These are phyloP conservation scores for Orthosia incerta DNA, from an alignment of 2,888 invertebrate species.

Conservation along the genomic window DNA sequence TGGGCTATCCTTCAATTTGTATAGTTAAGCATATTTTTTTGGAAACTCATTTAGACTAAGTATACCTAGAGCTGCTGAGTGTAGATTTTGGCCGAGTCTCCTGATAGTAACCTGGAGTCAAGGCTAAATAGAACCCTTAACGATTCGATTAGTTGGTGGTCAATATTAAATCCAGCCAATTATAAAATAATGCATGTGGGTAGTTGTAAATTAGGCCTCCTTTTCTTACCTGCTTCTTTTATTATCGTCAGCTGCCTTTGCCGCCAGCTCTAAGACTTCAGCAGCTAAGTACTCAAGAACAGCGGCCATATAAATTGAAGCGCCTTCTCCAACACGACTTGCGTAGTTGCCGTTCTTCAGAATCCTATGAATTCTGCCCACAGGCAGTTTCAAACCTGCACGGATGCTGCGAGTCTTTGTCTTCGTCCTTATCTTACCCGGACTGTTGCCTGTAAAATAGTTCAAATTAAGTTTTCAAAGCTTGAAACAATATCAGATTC, in stretches of 20 bases:
- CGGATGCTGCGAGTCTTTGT: slow-evolving; percentile 89
- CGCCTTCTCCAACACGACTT: slow-evolving; percentile 90
- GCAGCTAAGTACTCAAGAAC: slow-evolving; percentile 93
- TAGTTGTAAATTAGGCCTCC: not conserved
- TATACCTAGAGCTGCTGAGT: too few relatives aligned
- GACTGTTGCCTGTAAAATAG: slow-evolving; percentile 38
- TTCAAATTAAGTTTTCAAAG: not conserved
- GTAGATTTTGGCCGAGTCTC: too few relatives aligned
- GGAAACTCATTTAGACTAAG: not conserved
- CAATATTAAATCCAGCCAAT: not conserved
- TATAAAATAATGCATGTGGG: slow-evolving; percentile 5
- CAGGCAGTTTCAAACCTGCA: slow-evolving; percentile 92
- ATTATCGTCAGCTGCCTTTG: slow-evolving; percentile 93
- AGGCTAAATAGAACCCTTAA: not conserved
- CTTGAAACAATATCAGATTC: not conserved
- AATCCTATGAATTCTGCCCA: slow-evolving; percentile 91
- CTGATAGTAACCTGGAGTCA: not conserved
- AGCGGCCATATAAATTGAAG: slow-evolving; percentile 90
- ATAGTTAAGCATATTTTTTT: not conserved
- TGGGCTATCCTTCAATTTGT: too few relatives aligned
- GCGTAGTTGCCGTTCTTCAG: slow-evolving; percentile 92
- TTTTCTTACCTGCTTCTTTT: slow-evolving; percentile 90
- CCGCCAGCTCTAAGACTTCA: slow-evolving; percentile 93
- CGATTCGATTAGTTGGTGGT: not conserved
- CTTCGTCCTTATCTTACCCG: slow-evolving; percentile 75